Evolutionary conservation across 2,797 vertebrate genomes (phyloP), one percentile per base, ranked within the genome.

Genomic region (Hylomyscus alleni): DNA sequence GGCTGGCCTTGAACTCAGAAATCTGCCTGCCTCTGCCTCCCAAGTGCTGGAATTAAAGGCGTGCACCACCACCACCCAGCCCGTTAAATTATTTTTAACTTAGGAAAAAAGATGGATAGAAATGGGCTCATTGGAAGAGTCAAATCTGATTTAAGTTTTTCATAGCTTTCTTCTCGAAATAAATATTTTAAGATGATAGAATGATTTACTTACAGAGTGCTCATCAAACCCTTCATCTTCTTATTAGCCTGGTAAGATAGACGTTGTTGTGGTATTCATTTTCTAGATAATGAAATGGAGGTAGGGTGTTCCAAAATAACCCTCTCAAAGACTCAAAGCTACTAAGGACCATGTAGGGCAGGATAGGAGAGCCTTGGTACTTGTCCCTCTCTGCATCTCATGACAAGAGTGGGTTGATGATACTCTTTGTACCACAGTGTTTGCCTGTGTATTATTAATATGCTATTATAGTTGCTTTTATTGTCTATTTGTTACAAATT

Each of bases 101-200:
- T 73, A 34, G 65, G 44, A 65, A 47, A 73, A 4, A 86, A 12
- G 37, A 40, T 65, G 2, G 58, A 62, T 73, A 84, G 26, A 20
- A 29, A 52, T 84, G 17, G 9, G 19, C 47, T 84, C 62, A 17
- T 7, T 85, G 40, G 24, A 95, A 31, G 37, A 58, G 80, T 75
- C 83, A 90, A 95, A 50, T 62, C 34, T 22, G 17, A 82, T 84
- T 93, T 93, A 85, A 69, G 12, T 81, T 85, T 89, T 67, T 29
- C 34, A 76, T 82, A 82, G 31, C 37, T 34, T 86, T 76, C 50
- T 31, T 62, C 20, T 67, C 47, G 76, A 93, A 92, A 69, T 52
- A 58, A 93, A 80, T 20, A 72, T 60, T 94, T 85, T 58, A 40
- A 58, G 73, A 85, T 15, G 44, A 2, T 72, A 50, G 54, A 54